Conservation (phyloP, 2,888 invertebrate species). For the Orthonychiurus folsomi region DNA sequence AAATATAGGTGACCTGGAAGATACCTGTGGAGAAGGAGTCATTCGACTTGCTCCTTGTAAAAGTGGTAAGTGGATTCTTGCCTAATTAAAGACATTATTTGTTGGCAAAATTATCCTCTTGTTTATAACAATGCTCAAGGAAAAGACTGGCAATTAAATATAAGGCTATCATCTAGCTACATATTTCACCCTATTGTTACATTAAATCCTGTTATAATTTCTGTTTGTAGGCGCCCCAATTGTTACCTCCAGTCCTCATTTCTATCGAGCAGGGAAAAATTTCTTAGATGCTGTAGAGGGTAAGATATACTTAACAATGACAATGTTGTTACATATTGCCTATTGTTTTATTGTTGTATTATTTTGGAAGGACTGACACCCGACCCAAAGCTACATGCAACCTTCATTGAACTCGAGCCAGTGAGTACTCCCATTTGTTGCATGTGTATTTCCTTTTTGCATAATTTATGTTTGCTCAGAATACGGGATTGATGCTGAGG, state of each 20-base stretch:
- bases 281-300: no score
- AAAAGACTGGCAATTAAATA: no score
- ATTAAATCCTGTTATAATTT: not conserved
- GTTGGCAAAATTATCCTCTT: no score
- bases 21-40: not conserved
- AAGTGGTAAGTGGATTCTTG: slow-evolving; percentile 4
- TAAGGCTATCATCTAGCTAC: no score
- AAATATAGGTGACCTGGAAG: not conserved
- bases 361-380: not conserved
- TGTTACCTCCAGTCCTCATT: slow-evolving; percentile 8
- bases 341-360: no score
- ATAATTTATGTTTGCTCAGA: not conserved
- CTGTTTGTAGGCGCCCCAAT: slow-evolving; percentile 8
- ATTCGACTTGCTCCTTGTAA: slow-evolving; percentile 7
- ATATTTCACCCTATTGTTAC: no score
- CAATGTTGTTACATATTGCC: no score
- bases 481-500: not conserved
- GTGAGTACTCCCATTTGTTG: not conserved
- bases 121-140: no score
- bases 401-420: not conserved
- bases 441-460: not conserved
- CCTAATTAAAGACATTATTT: no score
- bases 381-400: not conserved
- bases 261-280: no score
- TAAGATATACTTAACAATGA: no score